These are phyloP conservation scores for Podiceps cristatus DNA, from an alignment of 2,113 vertebrate genomes.

Conservation along the genomic window DNA sequence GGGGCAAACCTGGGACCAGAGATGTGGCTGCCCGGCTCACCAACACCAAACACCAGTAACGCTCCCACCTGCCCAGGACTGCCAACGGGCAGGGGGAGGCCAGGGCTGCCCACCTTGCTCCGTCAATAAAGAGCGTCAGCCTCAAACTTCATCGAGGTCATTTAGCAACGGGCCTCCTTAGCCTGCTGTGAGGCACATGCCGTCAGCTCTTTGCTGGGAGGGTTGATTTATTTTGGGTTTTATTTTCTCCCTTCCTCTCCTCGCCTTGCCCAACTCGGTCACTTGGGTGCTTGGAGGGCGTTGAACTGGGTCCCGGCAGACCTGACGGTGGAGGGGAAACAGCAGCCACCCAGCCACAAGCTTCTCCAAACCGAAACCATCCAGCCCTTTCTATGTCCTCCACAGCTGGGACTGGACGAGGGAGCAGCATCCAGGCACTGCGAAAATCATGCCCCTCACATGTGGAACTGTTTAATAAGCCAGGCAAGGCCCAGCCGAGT, in stretches of 20 bases:
- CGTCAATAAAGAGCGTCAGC: neutral
- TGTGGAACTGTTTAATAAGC: neutral
- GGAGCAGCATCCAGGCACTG: neutral
- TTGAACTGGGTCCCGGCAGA: neutral
- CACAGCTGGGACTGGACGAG: fast-evolving
- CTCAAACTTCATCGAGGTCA: neutral
- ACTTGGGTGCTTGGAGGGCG: neutral
- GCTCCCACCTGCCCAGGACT: neutral
- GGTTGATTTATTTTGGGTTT: neutral
- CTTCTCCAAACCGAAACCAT: neutral
- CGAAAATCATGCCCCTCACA: neutral
- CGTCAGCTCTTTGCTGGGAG: neutral
- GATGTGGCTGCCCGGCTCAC: neutral
- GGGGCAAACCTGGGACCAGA: neutral
- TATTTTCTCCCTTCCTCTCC: neutral
- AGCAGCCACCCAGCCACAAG: neutral
- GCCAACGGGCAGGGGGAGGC: neutral
- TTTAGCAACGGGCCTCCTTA: neutral
- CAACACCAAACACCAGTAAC: neutral
- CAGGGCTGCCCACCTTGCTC: neutral
- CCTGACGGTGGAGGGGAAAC: neutral
- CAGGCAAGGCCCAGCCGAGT: neutral
- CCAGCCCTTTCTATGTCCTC: fast-evolving
- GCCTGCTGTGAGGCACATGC: neutral
- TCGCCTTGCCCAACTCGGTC: fast-evolving